Conservation (phyloP, 2,113 vertebrate species). For the Muscicapa adusta region DNA sequence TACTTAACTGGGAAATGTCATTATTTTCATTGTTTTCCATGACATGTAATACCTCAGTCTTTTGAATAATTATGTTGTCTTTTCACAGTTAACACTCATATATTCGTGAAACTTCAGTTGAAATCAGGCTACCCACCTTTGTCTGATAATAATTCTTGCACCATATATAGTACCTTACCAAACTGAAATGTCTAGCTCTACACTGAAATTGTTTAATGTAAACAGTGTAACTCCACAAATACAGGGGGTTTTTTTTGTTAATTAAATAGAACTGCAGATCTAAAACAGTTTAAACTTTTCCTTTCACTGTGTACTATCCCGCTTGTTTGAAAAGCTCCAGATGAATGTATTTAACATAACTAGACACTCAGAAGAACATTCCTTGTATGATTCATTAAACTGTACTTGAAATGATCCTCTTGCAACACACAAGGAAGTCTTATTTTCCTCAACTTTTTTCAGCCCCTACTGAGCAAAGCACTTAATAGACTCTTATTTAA, state of each 20-base stretch:
- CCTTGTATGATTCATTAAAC: background rate
- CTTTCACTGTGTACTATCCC: background rate
- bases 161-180: background rate
- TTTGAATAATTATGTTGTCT: background rate
- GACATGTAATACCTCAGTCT: background rate
- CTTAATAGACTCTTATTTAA: background rate
- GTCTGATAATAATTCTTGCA: background rate
- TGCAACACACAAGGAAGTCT: background rate
- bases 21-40: background rate
- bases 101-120: background rate
- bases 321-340: background rate
- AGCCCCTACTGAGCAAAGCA: background rate
- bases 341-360: background rate
- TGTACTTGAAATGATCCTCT: background rate
- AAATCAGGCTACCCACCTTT: background rate
- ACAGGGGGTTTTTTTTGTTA: background rate
- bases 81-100: background rate
- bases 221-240: background rate
- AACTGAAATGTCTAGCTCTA: background rate
- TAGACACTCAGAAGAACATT: background rate
- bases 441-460: background rate
- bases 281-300: background rate
- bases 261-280: constrained; percentile 12
- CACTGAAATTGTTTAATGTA: background rate
- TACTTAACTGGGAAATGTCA: background rate